Conservation (phyloP, 2,797 vertebrate genomes). For the Eulemur coronatus region DNA sequence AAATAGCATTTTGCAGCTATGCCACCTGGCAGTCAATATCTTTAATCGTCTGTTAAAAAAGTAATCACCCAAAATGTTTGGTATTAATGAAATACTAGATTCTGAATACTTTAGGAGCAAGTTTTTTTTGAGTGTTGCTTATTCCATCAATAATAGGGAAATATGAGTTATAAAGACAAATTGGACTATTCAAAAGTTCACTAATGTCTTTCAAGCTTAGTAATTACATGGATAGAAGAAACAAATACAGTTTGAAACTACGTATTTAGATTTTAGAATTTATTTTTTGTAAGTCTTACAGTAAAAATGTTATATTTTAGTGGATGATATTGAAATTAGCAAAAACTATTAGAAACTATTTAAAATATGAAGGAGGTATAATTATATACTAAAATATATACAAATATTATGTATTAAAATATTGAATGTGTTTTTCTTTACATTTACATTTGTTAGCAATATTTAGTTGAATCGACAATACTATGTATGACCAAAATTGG, state of each 20-base stretch:
- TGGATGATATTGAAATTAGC: neutral
- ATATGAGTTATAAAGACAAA: slow-evolving; percentile 4
- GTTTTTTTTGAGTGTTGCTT: slow-evolving; percentile 12
- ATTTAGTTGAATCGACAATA: neutral
- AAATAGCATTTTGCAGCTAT: slow-evolving; percentile 5
- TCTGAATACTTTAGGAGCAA: slow-evolving; percentile 23
- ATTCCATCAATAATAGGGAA: neutral
- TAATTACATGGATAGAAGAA: slow-evolving; percentile 19
- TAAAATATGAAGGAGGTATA: neutral
- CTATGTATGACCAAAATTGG: neutral
- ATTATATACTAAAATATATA: neutral
- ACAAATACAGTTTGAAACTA: neutral
- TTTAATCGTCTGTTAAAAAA: slow-evolving; percentile 45
- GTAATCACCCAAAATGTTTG: slow-evolving; percentile 29
- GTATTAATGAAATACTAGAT: neutral
- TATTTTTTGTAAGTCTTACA: neutral
- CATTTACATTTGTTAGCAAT: neutral
- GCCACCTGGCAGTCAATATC: neutral
- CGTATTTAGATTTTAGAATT: neutral
- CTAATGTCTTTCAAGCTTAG: neutral
- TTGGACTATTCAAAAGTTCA: neutral
- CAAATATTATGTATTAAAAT: neutral
- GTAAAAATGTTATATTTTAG: neutral
- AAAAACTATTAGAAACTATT: neutral
- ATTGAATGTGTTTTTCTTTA: neutral